Base-by-base conservation (phyloP, 2,113 vertebrate genomes). In the Struthidea cinerea region DNA sequence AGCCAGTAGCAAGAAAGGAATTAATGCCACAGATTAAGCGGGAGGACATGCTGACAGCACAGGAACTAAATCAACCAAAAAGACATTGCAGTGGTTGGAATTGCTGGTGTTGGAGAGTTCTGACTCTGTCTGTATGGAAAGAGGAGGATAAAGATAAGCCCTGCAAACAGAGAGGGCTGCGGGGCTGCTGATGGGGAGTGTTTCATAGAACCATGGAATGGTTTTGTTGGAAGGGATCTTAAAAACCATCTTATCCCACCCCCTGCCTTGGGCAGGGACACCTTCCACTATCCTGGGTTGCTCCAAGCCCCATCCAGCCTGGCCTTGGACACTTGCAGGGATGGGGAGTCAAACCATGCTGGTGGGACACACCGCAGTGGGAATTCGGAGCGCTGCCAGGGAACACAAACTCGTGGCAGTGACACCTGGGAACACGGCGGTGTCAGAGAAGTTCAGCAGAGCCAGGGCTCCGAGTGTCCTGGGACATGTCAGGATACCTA, bases 1-100 rank as follows among this genome's bases (percentile, higher is more conserved):
- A 96, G 95, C 93, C 94, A 90, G 90, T 93, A 90, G 92, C 96
- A 96, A 96, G 90, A 94, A 96, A 93, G 86, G 86, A 96, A 96
- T 95, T 87, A 92, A 92, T 65, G 92, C 18, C 73, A 42, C 73
- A 53, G 92, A 95, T 94, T 74, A 92, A 47, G 57, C 3, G 1
- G 80, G 73, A 79, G 90, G 94, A 92, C 83, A 69, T 94, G 93
- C 94, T 96, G 94, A 95, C 96, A 92, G 88, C 92, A 93, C 93
- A 89, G 85, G 63, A 96, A 96, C 85, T 95, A 90, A 95, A 74
- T 56, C 90, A 84, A 82, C 86, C 88, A 67, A 78, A 89, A 55
- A 44, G 18, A n/a, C 75, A n/a, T 70, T 44, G 91, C 83, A 23
- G 0, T 33, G 55, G 65, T 23, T 76, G 69, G 84, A 79, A 75